Evolutionary conservation across 2,888 invertebrate genomes (phyloP).

Genomic region (Sepiola atlantica): DNA sequence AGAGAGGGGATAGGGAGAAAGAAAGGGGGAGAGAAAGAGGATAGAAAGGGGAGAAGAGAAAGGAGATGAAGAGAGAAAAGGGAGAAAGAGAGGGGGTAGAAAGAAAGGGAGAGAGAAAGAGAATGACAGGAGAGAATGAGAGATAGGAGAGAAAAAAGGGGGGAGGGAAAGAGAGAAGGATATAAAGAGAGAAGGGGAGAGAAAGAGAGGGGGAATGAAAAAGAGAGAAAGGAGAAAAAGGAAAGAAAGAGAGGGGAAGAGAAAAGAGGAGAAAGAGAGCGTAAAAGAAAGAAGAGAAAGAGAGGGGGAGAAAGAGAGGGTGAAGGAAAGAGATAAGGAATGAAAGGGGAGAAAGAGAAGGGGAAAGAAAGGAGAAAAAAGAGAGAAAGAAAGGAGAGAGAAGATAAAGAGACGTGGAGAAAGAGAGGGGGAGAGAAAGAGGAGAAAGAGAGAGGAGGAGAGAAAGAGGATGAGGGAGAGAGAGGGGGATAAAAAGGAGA

Average conservation of each 20-base stretch:
- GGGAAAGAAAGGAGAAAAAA: not conserved
- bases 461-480: too few species aligned
- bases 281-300: not conserved
- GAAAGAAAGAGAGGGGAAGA: not conserved
- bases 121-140: not conserved
- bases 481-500: not conserved
- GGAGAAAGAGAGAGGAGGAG: not conserved
- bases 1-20: not conserved
- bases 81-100: not conserved
- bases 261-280: not conserved
- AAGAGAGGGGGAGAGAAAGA: not conserved
- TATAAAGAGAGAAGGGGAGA: not conserved
- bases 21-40: not conserved
- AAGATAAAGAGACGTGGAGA: too few species aligned
- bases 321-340: not conserved
- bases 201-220: too few species aligned
- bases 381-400: not conserved
- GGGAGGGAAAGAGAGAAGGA: not conserved
- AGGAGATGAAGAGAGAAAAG: too few species aligned
- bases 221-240: not conserved
- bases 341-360: not conserved
- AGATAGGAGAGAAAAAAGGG: not conserved
- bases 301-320: not conserved
- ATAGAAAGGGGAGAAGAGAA: not conserved
- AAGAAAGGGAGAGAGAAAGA: not conserved